phyloP scores from a whole-genome alignment of 2,113 vertebrate genomes.

The Dasyprocta punctata region DNA sequence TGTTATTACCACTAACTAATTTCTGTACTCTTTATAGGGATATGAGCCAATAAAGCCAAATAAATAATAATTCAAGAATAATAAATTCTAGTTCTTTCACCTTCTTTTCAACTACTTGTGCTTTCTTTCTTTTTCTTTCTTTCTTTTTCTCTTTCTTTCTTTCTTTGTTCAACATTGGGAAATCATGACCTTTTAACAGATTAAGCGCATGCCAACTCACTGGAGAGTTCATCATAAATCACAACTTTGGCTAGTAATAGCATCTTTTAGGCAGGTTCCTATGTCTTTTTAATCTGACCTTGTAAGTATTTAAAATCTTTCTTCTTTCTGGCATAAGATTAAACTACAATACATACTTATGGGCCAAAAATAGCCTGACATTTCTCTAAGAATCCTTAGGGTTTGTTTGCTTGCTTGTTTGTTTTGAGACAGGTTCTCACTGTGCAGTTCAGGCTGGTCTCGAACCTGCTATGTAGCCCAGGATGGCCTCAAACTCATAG shows the following conservation, averaged over 20 bases:
- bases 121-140: too few relatives aligned
- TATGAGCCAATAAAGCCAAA: conserved; percentile 8
- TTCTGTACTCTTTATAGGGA: background rate
- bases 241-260: background rate
- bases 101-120: background rate
- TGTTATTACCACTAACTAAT: background rate
- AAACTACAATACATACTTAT: too few relatives aligned
- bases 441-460: background rate
- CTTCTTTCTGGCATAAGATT: conserved; percentile 4
- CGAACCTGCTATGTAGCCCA: background rate
- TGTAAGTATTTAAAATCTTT: conserved; percentile 12
- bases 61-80: background rate
- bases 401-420: background rate
- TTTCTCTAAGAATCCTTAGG: conserved; percentile 1
- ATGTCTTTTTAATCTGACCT: background rate
- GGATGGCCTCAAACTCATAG: background rate
- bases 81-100: conserved; percentile 21
- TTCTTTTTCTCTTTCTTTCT: background rate
- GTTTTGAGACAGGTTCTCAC: background rate
- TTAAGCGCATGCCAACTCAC: background rate
- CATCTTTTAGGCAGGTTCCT: background rate
- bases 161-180: background rate
- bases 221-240: conserved; percentile 5
- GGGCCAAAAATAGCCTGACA: background rate
- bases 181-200: conserved; percentile 1